These are phyloP conservation scores for Campylomormyrus numenius DNA, from an alignment of 2,113 vertebrate species.

Conservation along the genomic window DNA sequence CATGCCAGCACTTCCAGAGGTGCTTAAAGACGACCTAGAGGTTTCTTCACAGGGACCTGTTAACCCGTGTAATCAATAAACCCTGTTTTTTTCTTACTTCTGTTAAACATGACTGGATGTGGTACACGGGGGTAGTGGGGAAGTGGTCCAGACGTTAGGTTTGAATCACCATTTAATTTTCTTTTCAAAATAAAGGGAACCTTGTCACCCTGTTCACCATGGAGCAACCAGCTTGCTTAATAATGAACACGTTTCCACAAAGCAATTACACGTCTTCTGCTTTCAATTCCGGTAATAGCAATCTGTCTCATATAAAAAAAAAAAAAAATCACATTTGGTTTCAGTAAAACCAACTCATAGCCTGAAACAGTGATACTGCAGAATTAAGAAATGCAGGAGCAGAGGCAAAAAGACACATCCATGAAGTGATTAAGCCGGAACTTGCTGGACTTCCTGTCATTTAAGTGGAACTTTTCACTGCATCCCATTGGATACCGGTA, in stretches of 20 bases:
- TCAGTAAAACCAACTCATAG: not conserved
- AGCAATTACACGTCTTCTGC: conserved; percentile 8
- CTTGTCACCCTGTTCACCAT: not conserved
- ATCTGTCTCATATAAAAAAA: not conserved
- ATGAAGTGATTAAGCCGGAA: not conserved
- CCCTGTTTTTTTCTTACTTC: not conserved
- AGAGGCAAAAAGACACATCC: not conserved
- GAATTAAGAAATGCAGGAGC: not conserved
- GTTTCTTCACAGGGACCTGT: not conserved
- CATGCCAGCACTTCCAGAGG: not conserved
- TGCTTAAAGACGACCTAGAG: not conserved
- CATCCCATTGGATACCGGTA: not conserved
- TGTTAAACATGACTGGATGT: conserved; percentile 1
- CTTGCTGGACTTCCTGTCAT: not conserved
- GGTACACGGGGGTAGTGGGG: not conserved
- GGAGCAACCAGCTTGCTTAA: not conserved
- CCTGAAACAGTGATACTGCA: not conserved
- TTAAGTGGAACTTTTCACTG: not conserved
- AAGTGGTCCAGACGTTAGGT: not conserved
- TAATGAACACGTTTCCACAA: not conserved
- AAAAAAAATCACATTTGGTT: not conserved
- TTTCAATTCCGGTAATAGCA: not conserved
- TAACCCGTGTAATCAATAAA: not conserved
- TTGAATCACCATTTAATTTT: not conserved
- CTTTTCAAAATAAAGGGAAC: not conserved